These are phyloP conservation scores for Azorinus chamasolen DNA, from an alignment of 2,888 invertebrate species.

Conservation along the genomic window DNA sequence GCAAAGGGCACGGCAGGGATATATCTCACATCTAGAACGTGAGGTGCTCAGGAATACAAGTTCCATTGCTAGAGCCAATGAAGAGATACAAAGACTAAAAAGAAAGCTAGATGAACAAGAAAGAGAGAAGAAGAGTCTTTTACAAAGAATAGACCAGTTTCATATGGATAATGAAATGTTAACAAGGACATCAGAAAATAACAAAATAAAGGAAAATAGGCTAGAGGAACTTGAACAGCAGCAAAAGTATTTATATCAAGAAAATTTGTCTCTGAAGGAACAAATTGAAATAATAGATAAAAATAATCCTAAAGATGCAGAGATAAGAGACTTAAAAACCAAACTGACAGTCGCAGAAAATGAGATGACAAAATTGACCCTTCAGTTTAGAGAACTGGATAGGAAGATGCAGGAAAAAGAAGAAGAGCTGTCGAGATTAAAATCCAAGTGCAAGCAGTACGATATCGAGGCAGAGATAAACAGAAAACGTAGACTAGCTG, in stretches of 20 bases:
- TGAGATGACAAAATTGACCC: conserved; percentile 28
- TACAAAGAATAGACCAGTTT: conserved; percentile 32
- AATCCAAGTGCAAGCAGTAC: conserved; percentile 54
- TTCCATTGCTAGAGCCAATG: conserved; percentile 24
- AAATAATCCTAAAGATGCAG: conserved; percentile 18
- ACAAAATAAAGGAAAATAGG: too few species aligned
- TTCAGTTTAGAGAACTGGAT: conserved; percentile 28
- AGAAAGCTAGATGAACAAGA: conserved; percentile 25
- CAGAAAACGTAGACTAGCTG: conserved; percentile 17
- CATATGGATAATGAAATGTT: conserved; percentile 5
- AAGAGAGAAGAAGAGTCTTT: neutral
- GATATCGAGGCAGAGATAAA: conserved; percentile 51
- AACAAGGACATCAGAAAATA: neutral
- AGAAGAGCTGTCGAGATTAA: conserved; percentile 30
- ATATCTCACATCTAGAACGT: conserved; percentile 48
- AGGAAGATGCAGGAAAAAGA: conserved; percentile 23
- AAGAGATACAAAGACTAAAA: conserved; percentile 42
- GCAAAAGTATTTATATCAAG: neutral
- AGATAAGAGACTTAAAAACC: conserved; percentile 34
- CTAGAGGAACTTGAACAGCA: too few species aligned
- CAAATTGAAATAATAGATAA: conserved; percentile 14
- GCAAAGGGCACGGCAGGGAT: conserved; percentile 44
- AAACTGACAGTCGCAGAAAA: conserved; percentile 25
- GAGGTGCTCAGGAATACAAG: conserved; percentile 37
- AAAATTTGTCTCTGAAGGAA: conserved; percentile 12